Evolutionary conservation across 2,113 vertebrate species (phyloP).

Genomic region (Bucco capensis): DNA sequence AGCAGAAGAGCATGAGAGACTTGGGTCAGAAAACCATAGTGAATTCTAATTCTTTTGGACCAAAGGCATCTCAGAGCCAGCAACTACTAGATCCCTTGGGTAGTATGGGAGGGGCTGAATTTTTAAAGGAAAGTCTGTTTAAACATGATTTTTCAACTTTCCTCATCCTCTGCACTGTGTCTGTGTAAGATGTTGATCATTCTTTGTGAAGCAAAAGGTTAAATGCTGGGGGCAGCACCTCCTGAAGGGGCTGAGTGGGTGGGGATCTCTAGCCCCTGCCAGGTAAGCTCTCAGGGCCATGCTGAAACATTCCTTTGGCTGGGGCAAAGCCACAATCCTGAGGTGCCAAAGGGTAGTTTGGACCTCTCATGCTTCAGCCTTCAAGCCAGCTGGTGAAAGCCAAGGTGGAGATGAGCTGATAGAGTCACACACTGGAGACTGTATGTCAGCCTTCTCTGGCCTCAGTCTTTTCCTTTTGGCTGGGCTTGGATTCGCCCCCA

Average conservation of each 20-base stretch:
- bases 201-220: not conserved
- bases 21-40: not conserved
- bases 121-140: slow-evolving; percentile 13
- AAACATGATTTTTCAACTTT: not conserved
- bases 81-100: not conserved
- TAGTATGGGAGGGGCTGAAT: not conserved
- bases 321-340: not conserved
- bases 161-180: not conserved
- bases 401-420: not conserved
- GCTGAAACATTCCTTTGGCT: not conserved
- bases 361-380: not conserved
- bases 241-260: not conserved
- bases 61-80: not conserved
- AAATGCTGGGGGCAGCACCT: too few species aligned
- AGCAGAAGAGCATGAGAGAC: not conserved
- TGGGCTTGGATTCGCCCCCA: not conserved
- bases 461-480: not conserved
- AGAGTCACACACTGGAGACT: not conserved
- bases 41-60: not conserved
- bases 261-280: not conserved
- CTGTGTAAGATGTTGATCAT: not conserved
- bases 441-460: not conserved
- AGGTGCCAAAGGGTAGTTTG: not conserved
- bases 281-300: not conserved
- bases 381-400: not conserved